phyloP scores from a whole-genome alignment of 2,113 vertebrate species.

The Chunga burmeisteri region DNA sequence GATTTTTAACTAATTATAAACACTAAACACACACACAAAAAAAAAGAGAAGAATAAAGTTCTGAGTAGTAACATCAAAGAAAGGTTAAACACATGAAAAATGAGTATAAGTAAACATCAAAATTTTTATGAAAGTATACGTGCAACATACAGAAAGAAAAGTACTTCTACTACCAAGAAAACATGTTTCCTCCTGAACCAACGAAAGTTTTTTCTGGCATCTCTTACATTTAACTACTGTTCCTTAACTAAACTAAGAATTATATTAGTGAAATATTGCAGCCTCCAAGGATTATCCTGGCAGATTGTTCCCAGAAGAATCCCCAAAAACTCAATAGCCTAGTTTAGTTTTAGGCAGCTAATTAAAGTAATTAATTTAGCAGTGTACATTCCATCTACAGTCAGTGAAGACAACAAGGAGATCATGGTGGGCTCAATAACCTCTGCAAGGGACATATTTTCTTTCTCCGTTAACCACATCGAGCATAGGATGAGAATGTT shows the following conservation, averaged over 20 bases:
- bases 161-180: neutral
- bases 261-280: neutral
- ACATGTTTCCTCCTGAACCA: neutral
- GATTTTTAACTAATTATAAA: neutral
- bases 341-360: constrained; percentile 2
- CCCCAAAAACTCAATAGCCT: neutral
- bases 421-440: neutral
- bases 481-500: neutral
- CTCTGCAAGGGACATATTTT: neutral
- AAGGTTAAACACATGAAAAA: neutral
- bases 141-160: neutral
- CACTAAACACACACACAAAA: neutral
- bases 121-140: neutral
- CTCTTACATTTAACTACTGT: neutral
- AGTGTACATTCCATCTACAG: neutral
- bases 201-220: neutral
- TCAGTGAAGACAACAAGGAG: neutral
- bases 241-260: neutral
- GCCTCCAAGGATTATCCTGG: neutral
- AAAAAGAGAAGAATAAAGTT: neutral
- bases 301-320: neutral
- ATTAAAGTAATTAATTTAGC: constrained; percentile 30
- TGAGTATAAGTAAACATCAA: neutral
- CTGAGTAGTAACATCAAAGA: neutral
- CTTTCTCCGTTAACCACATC: neutral